A percentile compares a stretch with the other conserved stretches of the same genome.
These are phyloP conservation scores for Leptopilina clavipes DNA, from an alignment of 1,140 invertebrate genomes.

Conservation along the genomic window DNA sequence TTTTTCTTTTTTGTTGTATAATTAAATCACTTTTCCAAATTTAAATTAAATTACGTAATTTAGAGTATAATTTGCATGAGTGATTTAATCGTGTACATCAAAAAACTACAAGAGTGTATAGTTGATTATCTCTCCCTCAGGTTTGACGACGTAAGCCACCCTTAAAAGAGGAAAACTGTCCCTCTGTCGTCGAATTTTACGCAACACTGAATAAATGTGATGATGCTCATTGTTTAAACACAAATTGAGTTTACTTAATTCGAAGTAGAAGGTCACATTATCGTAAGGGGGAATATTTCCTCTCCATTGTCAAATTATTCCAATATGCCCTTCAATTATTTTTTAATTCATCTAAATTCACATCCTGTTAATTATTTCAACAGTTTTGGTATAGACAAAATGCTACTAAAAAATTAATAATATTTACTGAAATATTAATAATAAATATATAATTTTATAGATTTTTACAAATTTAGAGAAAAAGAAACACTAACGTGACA, in stretches of 20 bases:
- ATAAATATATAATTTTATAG: too few species aligned
- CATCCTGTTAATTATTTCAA: too few species aligned
- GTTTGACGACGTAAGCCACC: slow-evolving; percentile 43
- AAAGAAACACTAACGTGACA: too few species aligned
- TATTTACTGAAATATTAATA: too few species aligned
- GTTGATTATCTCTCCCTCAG: slow-evolving; percentile 45
- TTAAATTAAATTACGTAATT: not conserved
- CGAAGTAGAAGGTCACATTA: slow-evolving; percentile 50
- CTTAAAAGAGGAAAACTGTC: slow-evolving; percentile 60
- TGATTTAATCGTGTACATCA: slow-evolving; percentile 15
- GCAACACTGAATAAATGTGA: slow-evolving; percentile 68
- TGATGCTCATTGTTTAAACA: slow-evolving; percentile 64
- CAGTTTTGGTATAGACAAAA: too few species aligned
- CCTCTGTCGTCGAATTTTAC: slow-evolving; percentile 69
- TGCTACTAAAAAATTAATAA: too few species aligned
- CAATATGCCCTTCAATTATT: too few species aligned
- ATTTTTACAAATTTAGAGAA: too few species aligned
- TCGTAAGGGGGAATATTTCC: slow-evolving; percentile 45
- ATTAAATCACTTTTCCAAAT: too few species aligned
- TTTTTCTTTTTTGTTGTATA: not conserved
- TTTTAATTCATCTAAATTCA: too few species aligned
- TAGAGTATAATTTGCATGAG: slow-evolving; percentile 28
- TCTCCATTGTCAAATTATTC: too few species aligned
- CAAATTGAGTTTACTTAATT: slow-evolving; percentile 61
- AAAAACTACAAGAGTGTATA: not conserved